phyloP scores from a whole-genome alignment of 2,888 invertebrate species.

The Coleophora flavipennella region DNA sequence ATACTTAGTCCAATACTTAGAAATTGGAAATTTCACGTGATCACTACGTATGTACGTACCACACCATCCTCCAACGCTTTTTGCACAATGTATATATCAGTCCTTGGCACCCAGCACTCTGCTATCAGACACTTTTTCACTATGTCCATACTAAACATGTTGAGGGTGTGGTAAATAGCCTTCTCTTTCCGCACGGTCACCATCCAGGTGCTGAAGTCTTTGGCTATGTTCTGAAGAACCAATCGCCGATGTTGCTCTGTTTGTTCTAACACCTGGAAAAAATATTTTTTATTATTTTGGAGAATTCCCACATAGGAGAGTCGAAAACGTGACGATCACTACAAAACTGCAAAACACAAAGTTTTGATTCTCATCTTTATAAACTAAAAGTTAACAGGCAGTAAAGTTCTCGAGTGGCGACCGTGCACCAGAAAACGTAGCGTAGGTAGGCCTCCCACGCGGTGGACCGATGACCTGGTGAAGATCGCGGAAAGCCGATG shows the following conservation, averaged over 20 bases:
- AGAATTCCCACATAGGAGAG: too few relatives aligned
- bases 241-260: constrained; percentile 90
- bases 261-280: constrained; percentile 82
- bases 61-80: constrained; percentile 87
- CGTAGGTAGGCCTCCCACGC: too few relatives aligned
- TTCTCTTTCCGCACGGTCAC: constrained; percentile 91
- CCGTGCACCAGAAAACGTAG: too few relatives aligned
- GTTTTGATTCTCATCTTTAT: too few relatives aligned
- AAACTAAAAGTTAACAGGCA: too few relatives aligned
- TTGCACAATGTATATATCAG: constrained; percentile 80
- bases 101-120: constrained; percentile 89
- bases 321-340: too few relatives aligned
- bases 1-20: too few relatives aligned
- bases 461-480: too few relatives aligned
- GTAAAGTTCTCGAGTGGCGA: too few relatives aligned
- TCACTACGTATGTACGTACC: constrained; percentile 53
- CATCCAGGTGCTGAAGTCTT: constrained; percentile 90
- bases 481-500: too few relatives aligned
- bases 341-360: too few relatives aligned
- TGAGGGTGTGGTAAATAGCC: constrained; percentile 94
- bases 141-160: constrained; percentile 93
- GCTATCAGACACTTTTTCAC: constrained; percentile 92
- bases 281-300: not conserved
- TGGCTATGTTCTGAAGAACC: constrained; percentile 87
- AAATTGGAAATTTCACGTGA: too few relatives aligned